Base-by-base conservation (phyloP, 2,113 vertebrate species). In the Myrmecophaga tridactyla region DNA sequence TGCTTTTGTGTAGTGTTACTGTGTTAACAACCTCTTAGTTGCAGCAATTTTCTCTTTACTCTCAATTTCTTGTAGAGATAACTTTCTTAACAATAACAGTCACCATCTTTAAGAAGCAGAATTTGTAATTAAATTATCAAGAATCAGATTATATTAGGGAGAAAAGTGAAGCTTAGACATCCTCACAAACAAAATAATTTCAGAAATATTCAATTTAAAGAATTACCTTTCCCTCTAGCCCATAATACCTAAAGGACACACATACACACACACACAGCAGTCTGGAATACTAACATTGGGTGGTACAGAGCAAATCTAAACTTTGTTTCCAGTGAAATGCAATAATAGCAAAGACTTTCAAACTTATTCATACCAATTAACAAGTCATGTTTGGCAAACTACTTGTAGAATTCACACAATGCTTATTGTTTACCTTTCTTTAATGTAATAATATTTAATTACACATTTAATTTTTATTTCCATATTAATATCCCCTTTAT, bases 181-280 rank as follows among this genome's bases (percentile, higher is more conserved):
- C 9, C n/a, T 51, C 10, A 89, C 48, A 75, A 58, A 90, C 17
- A 80, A 81, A 94, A 92, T 51, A 36, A 65, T 29, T 77, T 86
- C 48, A 90, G n/a, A 86, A 91, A 75, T 92, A 83, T 36, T 69
- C 39, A 15, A 31, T n/a, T 75, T 75, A 51, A 89, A 94, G 12
- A 63, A 73, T 77, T 80, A 78, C 1, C 1, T 29, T 86, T 78
- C 13, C 18, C 2, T n/a, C n/a, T 84, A 39, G 2, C 12, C 7
- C 17, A 9, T 43, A 89, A 18, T 4, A 25, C 11, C 3, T 72
- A 72, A 58, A 0, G 34, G 25, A 76, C 1, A 17, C 3, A 60
- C 31, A 3, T 18, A 62, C 18, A 6, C 53, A 56, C 18, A 62
- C 17, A 36, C n/a, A 73, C 36, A 51, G 29, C 13, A 11, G 0